Evolutionary conservation across 2,888 invertebrate species (phyloP), one percentile per base, ranked within the genome.

Genomic region (Morpho achilles): DNA sequence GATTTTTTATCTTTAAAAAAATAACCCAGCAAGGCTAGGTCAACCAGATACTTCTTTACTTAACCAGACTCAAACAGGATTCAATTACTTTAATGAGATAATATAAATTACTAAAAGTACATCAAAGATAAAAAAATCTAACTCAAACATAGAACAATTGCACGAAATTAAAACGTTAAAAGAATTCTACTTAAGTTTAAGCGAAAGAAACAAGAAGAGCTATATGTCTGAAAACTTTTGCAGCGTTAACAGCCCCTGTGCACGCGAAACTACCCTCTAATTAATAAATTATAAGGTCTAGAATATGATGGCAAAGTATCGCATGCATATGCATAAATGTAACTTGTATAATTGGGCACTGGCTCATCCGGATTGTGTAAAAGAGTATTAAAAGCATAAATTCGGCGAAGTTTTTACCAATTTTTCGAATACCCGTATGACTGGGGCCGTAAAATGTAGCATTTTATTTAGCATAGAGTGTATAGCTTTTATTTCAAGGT

Each of bases 301-400:
- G 45, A 50, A 7, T 53, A 9, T 7, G 8, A 9, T 32, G 32
- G 39, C 45, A 44, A 3, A 4, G 8, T 4, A 16, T 10, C 43
- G 40, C 57, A 59, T 59, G 59, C 56, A 57, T 61, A 59, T 59
- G 53, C 51, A 61, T 57, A 50, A 53, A 57, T 58, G 60, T 57
- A 52, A 54, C 55, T 53, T 50, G 58, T 50, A 59, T 65, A 65
- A 65, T 66, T 66, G 66, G 59, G 59, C 59, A 53, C 62, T 49
- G 58, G 55, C 57, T 58, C 64, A 53, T 64, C 54, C 46, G 62
- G 62, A 60, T 60, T 60, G 57, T 48, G 46, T 53, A 52, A 60
- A 64, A 61, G 61, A 62, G 62, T 62, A 64, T 62, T 61, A 61
- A 61, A 63, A 62, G 62, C 60, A 63, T 64, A 64, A 66, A 66